Evolutionary conservation across 1,140 invertebrate genomes (phyloP).

Genomic region (Solenopsis fugax): DNA sequence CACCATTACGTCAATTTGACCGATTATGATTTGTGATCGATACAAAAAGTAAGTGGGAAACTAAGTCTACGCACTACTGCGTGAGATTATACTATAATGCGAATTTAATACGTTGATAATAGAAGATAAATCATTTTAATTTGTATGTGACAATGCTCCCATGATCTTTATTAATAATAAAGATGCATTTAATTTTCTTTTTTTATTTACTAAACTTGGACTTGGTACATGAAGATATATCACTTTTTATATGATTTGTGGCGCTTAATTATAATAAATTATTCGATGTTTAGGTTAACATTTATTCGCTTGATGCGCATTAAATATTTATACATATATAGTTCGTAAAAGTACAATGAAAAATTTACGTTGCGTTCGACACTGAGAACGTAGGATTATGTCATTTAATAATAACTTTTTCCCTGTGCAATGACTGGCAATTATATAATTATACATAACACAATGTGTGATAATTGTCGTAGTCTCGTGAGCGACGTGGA

Average conservation of each 20-base stretch:
- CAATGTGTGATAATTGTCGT: slow-evolving; percentile 20
- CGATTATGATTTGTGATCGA: slow-evolving; percentile 45
- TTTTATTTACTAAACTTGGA: neutral
- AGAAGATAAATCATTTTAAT: neutral
- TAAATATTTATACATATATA: neutral
- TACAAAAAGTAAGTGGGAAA: slow-evolving; percentile 33
- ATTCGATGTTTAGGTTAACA: neutral
- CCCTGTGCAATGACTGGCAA: neutral
- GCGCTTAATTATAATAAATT: neutral
- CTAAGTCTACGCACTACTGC: neutral
- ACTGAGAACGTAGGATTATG: neutral
- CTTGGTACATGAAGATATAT: neutral
- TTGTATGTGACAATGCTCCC: neutral
- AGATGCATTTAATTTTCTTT: neutral
- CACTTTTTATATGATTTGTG: neutral
- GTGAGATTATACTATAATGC: slow-evolving; percentile 17
- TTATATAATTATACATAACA: neutral
- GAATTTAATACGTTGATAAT: neutral
- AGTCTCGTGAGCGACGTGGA: slow-evolving; percentile 19
- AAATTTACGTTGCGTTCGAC: neutral
- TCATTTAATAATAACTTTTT: neutral
- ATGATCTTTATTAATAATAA: neutral
- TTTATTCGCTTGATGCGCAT: neutral
- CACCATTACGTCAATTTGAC: neutral
- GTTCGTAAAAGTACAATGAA: neutral